Conservation (phyloP, 2,797 vertebrate genomes). For the Syngnathus acus region DNA sequence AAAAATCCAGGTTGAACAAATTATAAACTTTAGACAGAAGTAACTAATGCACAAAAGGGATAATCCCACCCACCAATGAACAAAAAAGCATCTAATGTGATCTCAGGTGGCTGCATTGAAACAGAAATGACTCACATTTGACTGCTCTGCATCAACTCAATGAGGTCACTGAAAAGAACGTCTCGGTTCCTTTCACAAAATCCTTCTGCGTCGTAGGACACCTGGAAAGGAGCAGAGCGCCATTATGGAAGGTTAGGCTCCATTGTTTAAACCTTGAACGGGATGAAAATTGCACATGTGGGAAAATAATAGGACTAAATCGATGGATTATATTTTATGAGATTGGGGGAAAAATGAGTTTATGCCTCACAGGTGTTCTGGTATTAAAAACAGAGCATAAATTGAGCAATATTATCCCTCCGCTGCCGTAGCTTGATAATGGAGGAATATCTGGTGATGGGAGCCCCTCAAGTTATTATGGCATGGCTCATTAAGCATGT, state of each 20-base stretch:
- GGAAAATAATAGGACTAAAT: constrained; percentile 18
- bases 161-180: constrained; percentile 94
- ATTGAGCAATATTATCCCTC: neutral
- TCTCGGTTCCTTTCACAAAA: constrained; percentile 98
- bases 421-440: constrained; percentile 15
- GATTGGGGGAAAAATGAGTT: constrained; percentile 25
- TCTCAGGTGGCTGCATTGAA: constrained; percentile 20
- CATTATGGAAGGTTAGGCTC: constrained; percentile 11
- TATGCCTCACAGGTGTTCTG: constrained; percentile 28
- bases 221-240: constrained; percentile 63
- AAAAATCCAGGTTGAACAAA: constrained; percentile 18
- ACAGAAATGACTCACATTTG: constrained; percentile 80
- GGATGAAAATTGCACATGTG: constrained; percentile 24
- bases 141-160: constrained; percentile 98
- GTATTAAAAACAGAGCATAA: neutral
- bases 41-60: neutral
- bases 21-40: constrained; percentile 2
- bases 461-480: constrained; percentile 42
- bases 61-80: neutral
- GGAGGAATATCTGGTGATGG: constrained; percentile 42
- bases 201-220: constrained; percentile 94
- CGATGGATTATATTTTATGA: constrained; percentile 15
- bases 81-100: neutral
- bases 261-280: constrained; percentile 10
- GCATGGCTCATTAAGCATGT: constrained; percentile 57